Evolutionary conservation across 2,888 invertebrate species (phyloP), one percentile per base, ranked within the genome.

Genomic region (Cremastobaeus sp.): DNA sequence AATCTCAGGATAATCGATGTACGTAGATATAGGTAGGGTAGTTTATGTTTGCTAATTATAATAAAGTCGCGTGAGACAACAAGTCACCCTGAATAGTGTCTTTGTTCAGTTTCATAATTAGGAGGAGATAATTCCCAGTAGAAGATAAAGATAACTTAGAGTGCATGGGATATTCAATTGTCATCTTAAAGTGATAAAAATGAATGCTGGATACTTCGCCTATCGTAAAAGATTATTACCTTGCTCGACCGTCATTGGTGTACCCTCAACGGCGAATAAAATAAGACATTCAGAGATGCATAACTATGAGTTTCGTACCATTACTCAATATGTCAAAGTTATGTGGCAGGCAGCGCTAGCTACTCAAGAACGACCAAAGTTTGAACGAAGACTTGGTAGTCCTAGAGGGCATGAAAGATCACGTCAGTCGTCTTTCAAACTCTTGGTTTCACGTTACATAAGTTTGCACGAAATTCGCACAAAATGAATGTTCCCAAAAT

Each of bases 351-450:
- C 43, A 68, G 50, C 74, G 55, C 41, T 45, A 70, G 52, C 50
- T 71, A 66, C 62, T 57, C 65, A 57, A 64, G 65, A 73, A 65
- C 68, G 64, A 64, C 65, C 48, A 65, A 75, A 76, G 72, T 76
- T 68, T 57, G 59, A 74, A 52, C 62, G 76, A 65, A 74, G 66
- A 64, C 71, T 72, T 57, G 43, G 48, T 59, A 71, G 74, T 73
- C 68, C 69, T 64, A 55, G 34, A 66, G 72, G 69, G 77, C 54
- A 64, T 59, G 74, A 69, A 70, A 73, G 65, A 71, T 68, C 59
- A 64, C 75, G 76, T 75, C 73, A 78, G 74, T 79, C 79, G 81
- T 84, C 81, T 82, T 80, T 82, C 80, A 82, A 82, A 82, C 80
- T 82, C 82, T 81, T 79, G 82, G 75, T n/a, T n/a, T n/a, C 79